These are phyloP conservation scores for Drosophila sproati DNA, from an alignment of 1,140 invertebrate species.

Conservation along the genomic window DNA sequence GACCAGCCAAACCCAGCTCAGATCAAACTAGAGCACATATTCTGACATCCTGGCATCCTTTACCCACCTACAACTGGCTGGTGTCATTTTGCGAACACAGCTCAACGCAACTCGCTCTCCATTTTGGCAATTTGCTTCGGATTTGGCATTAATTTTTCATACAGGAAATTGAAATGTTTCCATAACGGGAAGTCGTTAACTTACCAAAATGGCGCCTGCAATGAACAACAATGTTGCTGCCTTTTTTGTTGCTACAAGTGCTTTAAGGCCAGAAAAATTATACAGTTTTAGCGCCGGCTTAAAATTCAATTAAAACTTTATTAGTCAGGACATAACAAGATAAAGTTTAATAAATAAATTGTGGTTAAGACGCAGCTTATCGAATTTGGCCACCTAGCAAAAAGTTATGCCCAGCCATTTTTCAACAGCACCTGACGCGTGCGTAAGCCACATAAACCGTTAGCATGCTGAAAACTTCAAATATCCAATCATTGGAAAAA, in stretches of 20 bases:
- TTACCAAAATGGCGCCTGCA: slow-evolving; percentile 33
- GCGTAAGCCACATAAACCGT: too few species aligned
- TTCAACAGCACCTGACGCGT: background rate
- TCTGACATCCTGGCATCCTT: slow-evolving; percentile 55
- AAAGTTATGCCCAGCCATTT: slow-evolving; percentile 16
- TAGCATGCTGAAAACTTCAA: slow-evolving; percentile 4
- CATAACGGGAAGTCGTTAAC: slow-evolving; percentile 74
- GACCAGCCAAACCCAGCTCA: background rate
- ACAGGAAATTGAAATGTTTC: slow-evolving; percentile 82
- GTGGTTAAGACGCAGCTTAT: slow-evolving; percentile 28
- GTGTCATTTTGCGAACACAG: slow-evolving; percentile 58
- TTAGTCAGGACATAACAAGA: slow-evolving; percentile 40
- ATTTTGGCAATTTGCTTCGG: slow-evolving; percentile 74
- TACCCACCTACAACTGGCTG: slow-evolving; percentile 59
- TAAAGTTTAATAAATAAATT: slow-evolving; percentile 23
- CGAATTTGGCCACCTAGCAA: slow-evolving; percentile 11
- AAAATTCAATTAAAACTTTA: slow-evolving; percentile 78
- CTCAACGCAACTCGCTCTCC: slow-evolving; percentile 20
- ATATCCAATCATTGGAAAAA: slow-evolving; percentile 37
- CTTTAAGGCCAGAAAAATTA: slow-evolving; percentile 19
- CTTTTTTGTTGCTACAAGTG: background rate
- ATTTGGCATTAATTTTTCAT: slow-evolving; percentile 81
- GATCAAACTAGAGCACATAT: slow-evolving; percentile 1
- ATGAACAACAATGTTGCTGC: slow-evolving; percentile 17
- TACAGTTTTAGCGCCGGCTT: slow-evolving; percentile 46